Conservation (phyloP, 2,113 vertebrate species). For the Bos javanicus region DNA sequence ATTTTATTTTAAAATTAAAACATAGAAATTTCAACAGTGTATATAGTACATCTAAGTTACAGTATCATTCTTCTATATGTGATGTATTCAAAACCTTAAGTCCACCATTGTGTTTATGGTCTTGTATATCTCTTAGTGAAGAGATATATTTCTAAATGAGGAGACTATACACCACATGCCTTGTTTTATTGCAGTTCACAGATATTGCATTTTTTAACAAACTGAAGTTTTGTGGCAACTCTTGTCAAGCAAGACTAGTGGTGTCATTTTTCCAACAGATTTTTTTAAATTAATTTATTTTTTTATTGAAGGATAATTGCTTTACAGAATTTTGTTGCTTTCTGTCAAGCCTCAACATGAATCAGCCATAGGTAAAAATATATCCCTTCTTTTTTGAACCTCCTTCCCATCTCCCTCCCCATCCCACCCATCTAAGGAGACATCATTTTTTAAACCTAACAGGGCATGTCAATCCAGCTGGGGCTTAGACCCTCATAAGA, state of each 20-base stretch:
- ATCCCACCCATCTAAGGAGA: neutral
- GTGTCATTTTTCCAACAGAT: neutral
- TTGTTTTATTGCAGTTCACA: neutral
- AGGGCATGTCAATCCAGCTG: accelerated
- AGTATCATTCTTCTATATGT: neutral
- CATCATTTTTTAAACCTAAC: neutral
- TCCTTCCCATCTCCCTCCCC: neutral
- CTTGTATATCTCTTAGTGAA: neutral
- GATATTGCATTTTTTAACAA: neutral
- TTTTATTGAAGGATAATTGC: neutral
- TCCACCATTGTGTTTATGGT: neutral
- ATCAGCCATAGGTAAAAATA: neutral
- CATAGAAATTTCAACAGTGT: neutral
- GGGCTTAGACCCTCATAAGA: neutral
- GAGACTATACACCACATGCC: accelerated
- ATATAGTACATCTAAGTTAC: neutral
- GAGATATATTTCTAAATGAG: neutral
- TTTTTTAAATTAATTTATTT: neutral
- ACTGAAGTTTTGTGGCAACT: neutral
- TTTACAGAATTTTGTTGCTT: neutral
- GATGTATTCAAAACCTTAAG: neutral
- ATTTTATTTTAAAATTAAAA: neutral
- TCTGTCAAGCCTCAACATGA: neutral
- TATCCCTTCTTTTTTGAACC: neutral
- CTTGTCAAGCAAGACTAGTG: neutral